Evolutionary conservation across 2,113 vertebrate species (phyloP).

Genomic region (Nesospiza acunhae): DNA sequence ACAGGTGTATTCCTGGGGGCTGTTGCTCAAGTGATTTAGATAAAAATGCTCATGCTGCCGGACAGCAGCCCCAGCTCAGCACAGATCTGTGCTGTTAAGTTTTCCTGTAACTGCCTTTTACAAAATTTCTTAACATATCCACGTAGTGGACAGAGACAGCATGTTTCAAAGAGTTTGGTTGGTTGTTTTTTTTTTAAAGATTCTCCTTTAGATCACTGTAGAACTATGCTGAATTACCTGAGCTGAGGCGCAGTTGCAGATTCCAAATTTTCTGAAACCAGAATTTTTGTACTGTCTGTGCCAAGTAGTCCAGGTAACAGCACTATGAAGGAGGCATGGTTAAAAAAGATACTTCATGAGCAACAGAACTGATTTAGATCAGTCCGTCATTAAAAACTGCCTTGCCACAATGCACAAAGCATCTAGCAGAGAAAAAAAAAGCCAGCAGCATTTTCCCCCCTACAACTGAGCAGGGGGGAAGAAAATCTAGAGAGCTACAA

Average conservation of each 20-base stretch:
- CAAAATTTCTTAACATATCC: background rate
- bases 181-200: background rate
- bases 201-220: background rate
- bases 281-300: background rate
- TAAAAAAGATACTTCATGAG: background rate
- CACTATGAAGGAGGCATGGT: background rate
- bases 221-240: background rate
- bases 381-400: background rate
- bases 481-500: background rate
- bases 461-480: fast-evolving
- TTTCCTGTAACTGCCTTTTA: background rate
- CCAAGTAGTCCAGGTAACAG: background rate
- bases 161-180: background rate
- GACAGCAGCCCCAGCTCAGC: background rate
- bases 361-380: background rate
- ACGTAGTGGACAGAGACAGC: background rate
- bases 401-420: background rate
- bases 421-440: background rate
- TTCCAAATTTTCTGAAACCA: background rate
- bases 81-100: background rate
- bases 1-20: background rate
- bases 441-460: background rate
- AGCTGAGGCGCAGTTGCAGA: background rate
- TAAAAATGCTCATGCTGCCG: background rate
- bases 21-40: background rate